These are phyloP conservation scores for Noctuana brunneofusca DNA, from an alignment of 2,888 invertebrate genomes.

Conservation along the genomic window DNA sequence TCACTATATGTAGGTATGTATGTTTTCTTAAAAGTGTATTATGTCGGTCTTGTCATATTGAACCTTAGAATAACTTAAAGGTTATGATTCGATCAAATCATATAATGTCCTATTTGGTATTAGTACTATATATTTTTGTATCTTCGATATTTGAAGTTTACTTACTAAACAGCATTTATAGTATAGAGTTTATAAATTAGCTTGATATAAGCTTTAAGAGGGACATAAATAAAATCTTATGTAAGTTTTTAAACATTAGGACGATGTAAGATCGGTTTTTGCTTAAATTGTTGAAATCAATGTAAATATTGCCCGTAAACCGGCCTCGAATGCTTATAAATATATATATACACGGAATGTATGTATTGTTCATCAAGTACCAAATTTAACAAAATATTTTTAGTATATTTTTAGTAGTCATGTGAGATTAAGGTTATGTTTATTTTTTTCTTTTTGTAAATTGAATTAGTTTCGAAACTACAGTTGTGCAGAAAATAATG, in stretches of 20 bases:
- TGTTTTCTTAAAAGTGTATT: too few relatives aligned
- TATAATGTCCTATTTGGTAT: slow-evolving; percentile 14
- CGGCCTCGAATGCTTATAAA: neutral
- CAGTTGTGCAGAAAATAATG: neutral
- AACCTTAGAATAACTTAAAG: slow-evolving; percentile 10
- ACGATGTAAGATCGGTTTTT: neutral
- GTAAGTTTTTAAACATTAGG: slow-evolving; percentile 15
- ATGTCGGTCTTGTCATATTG: too few relatives aligned
- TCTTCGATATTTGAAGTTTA: slow-evolving; percentile 22
- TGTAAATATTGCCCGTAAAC: slow-evolving; percentile 1
- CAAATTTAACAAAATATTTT: slow-evolving; percentile 20
- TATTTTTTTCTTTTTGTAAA: slow-evolving; percentile 1
- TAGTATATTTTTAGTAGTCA: slow-evolving; percentile 22
- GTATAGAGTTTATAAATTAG: slow-evolving; percentile 20
- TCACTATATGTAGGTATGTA: too few relatives aligned
- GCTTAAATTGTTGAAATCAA: slow-evolving; percentile 5
- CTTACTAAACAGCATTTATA: slow-evolving; percentile 32
- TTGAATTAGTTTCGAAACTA: slow-evolving; percentile 8
- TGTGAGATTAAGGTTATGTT: slow-evolving; percentile 22
- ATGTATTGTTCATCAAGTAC: slow-evolving; percentile 18
- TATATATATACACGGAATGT: neutral
- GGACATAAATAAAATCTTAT: slow-evolving; percentile 1
- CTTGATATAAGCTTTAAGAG: slow-evolving; percentile 17
- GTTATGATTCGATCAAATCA: slow-evolving; percentile 23
- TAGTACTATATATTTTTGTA: slow-evolving; percentile 23